phyloP scores from a whole-genome alignment of 64 coral and sea anemone species.

The Cladopsammia gracilis region DNA sequence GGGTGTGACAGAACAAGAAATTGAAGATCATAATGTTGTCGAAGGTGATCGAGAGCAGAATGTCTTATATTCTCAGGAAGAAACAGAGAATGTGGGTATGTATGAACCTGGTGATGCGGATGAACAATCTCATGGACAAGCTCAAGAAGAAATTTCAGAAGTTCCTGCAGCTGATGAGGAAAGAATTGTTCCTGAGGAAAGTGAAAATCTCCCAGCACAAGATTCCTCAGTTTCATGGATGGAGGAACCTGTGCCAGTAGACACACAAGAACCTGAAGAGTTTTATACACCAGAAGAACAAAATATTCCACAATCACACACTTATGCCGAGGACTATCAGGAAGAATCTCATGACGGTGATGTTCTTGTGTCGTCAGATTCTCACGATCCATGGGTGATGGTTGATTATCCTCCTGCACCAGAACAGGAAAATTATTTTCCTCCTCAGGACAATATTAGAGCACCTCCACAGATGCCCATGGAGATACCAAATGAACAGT shows the following conservation, averaged over 20 bases:
- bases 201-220: not conserved
- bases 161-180: not conserved
- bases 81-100: not conserved
- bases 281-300: conserved; percentile 20
- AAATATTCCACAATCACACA: conserved; percentile 23
- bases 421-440: conserved; percentile 6
- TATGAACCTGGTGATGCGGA: not conserved
- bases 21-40: not conserved
- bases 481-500: not conserved
- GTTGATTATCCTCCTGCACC: conserved; percentile 20
- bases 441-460: not conserved
- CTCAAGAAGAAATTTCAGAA: not conserved
- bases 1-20: not conserved
- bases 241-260: not conserved
- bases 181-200: not conserved
- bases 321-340: not conserved
- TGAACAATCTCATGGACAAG: not conserved
- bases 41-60: not conserved
- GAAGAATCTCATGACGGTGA: not conserved
- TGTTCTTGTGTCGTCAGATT: not conserved
- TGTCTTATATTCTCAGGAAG: not conserved
- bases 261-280: not conserved
- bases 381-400: conserved; percentile 29
- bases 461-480: no score
- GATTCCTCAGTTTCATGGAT: not conserved